A percentile compares a stretch with the other conserved stretches of the same genome.
These are phyloP conservation scores for Anarsia innoxiella DNA, from an alignment of 2,888 invertebrate genomes.

Conservation along the genomic window DNA sequence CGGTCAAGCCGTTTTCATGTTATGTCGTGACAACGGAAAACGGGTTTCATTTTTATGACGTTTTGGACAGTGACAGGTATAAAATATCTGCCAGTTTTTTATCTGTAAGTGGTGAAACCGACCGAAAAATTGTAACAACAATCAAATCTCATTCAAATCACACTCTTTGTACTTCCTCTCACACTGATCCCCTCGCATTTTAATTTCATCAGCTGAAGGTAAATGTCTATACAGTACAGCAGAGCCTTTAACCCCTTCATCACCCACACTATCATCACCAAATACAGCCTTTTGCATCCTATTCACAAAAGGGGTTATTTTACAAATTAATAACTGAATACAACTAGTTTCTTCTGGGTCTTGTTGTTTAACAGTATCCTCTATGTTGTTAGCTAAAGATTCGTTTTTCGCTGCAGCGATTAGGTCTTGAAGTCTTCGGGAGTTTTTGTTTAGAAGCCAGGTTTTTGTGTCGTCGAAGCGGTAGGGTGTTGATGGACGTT, in stretches of 20 bases:
- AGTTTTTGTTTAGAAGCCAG: conserved; percentile 80
- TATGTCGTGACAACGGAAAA: too few species aligned
- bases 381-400: conserved; percentile 76
- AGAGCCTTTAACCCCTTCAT: conserved; percentile 41
- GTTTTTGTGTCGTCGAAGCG: conserved; percentile 46
- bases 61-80: too few species aligned
- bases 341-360: conserved; percentile 79
- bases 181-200: conserved; percentile 76
- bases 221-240: conserved; percentile 76
- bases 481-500: conserved; percentile 31
- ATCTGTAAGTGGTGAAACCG: too few species aligned
- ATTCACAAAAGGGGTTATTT: conserved; percentile 83
- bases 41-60: too few species aligned
- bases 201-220: conserved; percentile 76
- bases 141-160: conserved; percentile 42
- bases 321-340: conserved; percentile 83
- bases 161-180: conserved; percentile 75
- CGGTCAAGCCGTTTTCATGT: too few species aligned
- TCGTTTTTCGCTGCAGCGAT: conserved; percentile 76
- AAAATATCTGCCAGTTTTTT: too few species aligned
- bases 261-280: conserved; percentile 38
- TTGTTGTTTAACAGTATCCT: conserved; percentile 73
- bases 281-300: conserved; percentile 84
- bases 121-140: too few species aligned
- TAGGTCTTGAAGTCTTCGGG: conserved; percentile 71